Conservation (phyloP, 2,113 vertebrate genomes). For the Oriolus oriolus region DNA sequence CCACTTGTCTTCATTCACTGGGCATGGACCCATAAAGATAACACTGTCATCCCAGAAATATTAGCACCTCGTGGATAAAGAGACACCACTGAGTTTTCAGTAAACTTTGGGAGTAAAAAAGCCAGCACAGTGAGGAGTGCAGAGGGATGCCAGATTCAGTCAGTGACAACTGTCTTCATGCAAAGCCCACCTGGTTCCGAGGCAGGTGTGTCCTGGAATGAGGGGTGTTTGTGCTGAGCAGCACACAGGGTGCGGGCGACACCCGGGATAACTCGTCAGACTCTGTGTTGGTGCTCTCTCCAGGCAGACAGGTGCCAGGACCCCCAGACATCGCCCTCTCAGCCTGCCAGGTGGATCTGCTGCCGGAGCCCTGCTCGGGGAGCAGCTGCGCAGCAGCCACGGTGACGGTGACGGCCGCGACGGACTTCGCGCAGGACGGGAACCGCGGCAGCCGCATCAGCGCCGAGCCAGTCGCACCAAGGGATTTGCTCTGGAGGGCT, state of each 20-base stretch:
- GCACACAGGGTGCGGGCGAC: accelerated
- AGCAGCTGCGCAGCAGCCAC: slow-evolving; percentile 62
- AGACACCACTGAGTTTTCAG: not conserved
- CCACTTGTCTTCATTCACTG: not conserved
- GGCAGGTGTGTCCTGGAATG: not conserved
- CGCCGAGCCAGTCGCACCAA: not conserved
- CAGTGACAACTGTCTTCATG: not conserved
- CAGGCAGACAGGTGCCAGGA: slow-evolving; percentile 59
- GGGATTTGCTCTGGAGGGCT: slow-evolving; percentile 71
- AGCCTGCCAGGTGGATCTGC: slow-evolving; percentile 71
- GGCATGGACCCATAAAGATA: not conserved
- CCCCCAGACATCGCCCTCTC: slow-evolving; percentile 72
- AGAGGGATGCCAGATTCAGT: not conserved
- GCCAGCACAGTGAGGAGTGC: not conserved
- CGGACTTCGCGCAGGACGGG: slow-evolving; percentile 74
- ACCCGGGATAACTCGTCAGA: not conserved
- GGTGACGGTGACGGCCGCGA: slow-evolving; percentile 72
- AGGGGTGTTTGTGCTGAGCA: not conserved
- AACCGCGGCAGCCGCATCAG: slow-evolving; percentile 59
- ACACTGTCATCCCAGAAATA: not conserved
- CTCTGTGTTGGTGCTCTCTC: not conserved
- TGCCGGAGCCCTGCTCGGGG: slow-evolving; percentile 29
- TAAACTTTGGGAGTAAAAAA: not conserved
- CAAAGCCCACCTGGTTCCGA: not conserved
- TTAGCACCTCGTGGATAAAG: not conserved